phyloP scores from a whole-genome alignment of 1,140 invertebrate species.

The Bombus terrestris region DNA sequence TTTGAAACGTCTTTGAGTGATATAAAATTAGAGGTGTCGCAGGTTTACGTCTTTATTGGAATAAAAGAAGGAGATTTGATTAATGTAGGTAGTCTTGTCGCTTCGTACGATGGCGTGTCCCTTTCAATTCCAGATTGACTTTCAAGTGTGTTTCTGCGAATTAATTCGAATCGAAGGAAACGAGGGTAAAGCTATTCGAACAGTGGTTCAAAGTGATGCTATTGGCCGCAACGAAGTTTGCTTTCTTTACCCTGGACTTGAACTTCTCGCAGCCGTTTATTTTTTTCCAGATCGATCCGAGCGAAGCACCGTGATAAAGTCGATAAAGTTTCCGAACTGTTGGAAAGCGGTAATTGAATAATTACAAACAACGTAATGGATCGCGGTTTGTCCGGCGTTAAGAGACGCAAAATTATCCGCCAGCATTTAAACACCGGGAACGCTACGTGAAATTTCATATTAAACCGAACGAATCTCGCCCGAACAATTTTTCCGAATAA shows the following conservation, averaged over 20 bases:
- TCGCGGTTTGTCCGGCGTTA: background rate
- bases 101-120: background rate
- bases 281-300: background rate
- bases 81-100: background rate
- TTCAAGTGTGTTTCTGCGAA: background rate
- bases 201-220: background rate
- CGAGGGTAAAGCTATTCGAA: background rate
- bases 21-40: background rate
- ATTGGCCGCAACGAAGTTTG: background rate
- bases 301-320: background rate
- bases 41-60: background rate
- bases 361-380: constrained; percentile 18
- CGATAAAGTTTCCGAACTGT: background rate
- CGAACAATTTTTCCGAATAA: constrained; percentile 32
- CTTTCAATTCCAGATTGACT: background rate
- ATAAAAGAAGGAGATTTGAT: constrained; percentile 1
- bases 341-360: constrained; percentile 2
- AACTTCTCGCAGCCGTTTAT: background rate
- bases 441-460: constrained; percentile 19
- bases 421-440: constrained; percentile 1
- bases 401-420: constrained; percentile 22
- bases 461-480: constrained; percentile 5
- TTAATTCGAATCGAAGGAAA: constrained; percentile 16
- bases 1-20: background rate
- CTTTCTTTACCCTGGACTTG: constrained; percentile 9